Base-by-base conservation (phyloP, 2,888 invertebrate species). In the Rutpela maculata region DNA sequence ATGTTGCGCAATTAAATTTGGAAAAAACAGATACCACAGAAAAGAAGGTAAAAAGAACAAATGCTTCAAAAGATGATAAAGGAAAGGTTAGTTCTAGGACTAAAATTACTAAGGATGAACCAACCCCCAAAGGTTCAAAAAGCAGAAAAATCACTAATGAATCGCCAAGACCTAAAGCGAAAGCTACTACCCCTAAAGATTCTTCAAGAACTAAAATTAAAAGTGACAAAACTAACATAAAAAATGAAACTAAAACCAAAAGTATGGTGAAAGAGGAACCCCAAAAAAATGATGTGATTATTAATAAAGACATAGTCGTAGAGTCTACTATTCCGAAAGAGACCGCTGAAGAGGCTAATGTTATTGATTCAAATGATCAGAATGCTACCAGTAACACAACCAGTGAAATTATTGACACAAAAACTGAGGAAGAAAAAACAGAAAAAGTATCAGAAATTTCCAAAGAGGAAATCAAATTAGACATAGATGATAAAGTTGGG, bases 1-100 rank as follows among this genome's bases (percentile, higher is more conserved):
- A 94, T 68, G 92, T 95, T 12, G 91, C 91, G 79, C 88, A 90
- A 76, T 83, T 91, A 3, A 87, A 86, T 80, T 83, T 80, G 67
- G 78, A 63, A 65, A 87, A 85, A 79, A 35, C 75, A 57, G 89
- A 88, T 74, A 35, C 78, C 66, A 57, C 83, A 65, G 84, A 74
- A 56, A 78, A 73, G 22, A 72, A 74, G 73, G 35, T 19, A 50
- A 59, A 79, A 76, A 75, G 38, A 19, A 69, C 76, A 65, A 22
- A 62, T 38, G 90, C 89, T 85, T 88, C 89, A 63, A 86, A 84
- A 78, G 56, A 77, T 56, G 89, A 88, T 73, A 26, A 38, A 62
- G 35, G 67, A 35, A 74, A 73, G 68, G 22, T 83, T 26, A 82
- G 73, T 66, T 89, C 89, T 79, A 80, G 84, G 72, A 78, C 79